Evolutionary conservation across 2,113 vertebrate species (phyloP), one percentile per base, ranked within the genome.

Genomic region (Hirundichthys speculiger): DNA sequence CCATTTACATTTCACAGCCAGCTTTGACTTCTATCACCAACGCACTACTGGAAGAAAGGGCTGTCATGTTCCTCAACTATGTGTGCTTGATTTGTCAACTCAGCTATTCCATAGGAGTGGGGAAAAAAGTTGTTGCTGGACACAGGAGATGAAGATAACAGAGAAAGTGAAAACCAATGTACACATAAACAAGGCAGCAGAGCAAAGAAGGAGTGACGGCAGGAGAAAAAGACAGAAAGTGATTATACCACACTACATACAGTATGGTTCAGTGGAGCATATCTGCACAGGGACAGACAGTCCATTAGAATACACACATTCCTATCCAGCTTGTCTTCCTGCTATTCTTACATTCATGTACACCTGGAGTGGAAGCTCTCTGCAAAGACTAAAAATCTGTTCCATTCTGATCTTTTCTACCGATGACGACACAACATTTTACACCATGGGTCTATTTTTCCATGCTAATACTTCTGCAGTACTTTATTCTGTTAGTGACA

Each of bases 231-330:
- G 82, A 79, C 60, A 61, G 77, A 76, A 73, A 70, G 83, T 82
- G 87, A 88, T 89, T 86, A 82, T 76, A 82, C 75, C 75, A 79
- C 84, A 77, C 56, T 79, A 84, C 79, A 85, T 83, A 83, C 65
- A 76, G 80, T 74, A 87, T 81, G 84, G 69, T 86, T 90, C 89
- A 90, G 59, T 90, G 89, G 85, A 91, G 89, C 90, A 83, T 73
- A 77, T 87, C 89, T 62, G 58, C 77, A 75, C 64, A 77, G 86
- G 87, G 85, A 90, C 85, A 77, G 80, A 62, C 64, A 30, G 67
- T 86, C 75, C 75, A 88, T 88, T 89, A 84, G 87, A 82, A 67
- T 73, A 78, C 27, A 80, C 62, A 75, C 83, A 86, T 74, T 50
- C 79, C 61, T 67, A 82, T 75, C 72, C 67, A 67, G 73, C 68